phyloP scores from a whole-genome alignment of 2,113 vertebrate genomes.

The Paralichthys olivaceus region DNA sequence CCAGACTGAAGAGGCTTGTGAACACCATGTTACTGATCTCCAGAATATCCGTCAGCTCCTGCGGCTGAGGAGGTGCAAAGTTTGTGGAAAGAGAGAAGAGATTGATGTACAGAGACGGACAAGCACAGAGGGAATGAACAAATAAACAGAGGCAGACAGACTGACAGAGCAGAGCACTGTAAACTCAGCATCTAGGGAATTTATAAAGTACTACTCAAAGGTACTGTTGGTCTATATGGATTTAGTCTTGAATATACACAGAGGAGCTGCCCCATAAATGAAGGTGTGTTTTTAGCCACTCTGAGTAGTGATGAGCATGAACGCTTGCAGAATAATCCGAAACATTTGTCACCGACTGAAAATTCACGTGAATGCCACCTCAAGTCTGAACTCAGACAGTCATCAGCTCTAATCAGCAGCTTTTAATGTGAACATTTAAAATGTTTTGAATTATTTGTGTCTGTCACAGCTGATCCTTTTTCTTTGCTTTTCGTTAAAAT shows the following conservation, averaged over 20 bases:
- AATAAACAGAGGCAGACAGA: constrained; percentile 49
- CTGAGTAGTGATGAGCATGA: not conserved
- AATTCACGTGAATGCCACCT: too few species aligned
- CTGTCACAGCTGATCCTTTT: too few species aligned
- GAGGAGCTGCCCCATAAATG: not conserved
- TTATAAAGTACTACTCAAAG: constrained; percentile 11
- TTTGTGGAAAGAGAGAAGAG: constrained; percentile 14
- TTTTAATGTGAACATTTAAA: not conserved
- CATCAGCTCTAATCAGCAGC: too few species aligned
- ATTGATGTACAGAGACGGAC: constrained; percentile 48
- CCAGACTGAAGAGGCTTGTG: constrained; percentile 96
- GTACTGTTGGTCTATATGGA: not conserved
- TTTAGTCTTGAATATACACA: not conserved
- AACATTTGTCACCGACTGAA: too few species aligned
- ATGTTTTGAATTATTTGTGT: too few species aligned
- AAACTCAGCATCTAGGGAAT: constrained; percentile 20
- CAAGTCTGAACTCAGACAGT: too few species aligned
- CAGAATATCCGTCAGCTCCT: constrained; percentile 93
- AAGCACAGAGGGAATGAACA: constrained; percentile 47
- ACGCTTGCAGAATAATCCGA: not conserved
- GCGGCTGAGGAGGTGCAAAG: constrained; percentile 82
- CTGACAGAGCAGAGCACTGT: constrained; percentile 1
- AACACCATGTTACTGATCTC: constrained; percentile 99
- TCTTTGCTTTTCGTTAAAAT: too few species aligned
- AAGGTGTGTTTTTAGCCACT: not conserved